Percentiles rank a stretch among this genome's conserved stretches.
Evolutionary conservation across 1,140 invertebrate species (phyloP).

Genomic region (Tetramorium simillimum): DNA sequence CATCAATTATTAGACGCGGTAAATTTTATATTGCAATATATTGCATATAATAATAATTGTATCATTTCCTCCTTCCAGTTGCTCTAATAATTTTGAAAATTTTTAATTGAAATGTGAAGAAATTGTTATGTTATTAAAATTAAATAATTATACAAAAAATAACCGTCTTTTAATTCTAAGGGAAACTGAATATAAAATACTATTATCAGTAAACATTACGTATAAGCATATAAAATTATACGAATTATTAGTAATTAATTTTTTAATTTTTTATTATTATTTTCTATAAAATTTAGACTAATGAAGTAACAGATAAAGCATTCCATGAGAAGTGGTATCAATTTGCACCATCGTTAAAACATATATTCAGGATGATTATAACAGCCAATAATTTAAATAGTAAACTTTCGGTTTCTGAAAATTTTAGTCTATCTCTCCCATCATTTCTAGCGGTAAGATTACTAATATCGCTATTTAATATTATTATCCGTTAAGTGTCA

Average conservation of each 20-base stretch:
- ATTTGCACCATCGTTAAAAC: neutral
- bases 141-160: neutral
- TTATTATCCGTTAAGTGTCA: neutral
- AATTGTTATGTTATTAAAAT: neutral
- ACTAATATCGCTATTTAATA: too few species aligned
- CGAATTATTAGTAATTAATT: neutral
- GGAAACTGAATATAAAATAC: neutral
- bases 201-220: neutral
- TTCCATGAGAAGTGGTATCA: slow-evolving; percentile 68
- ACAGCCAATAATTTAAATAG: slow-evolving; percentile 64
- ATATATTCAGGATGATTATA: slow-evolving; percentile 50
- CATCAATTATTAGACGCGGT: slow-evolving; percentile 71
- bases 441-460: slow-evolving; percentile 66
- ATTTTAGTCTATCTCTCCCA: slow-evolving; percentile 66
- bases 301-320: slow-evolving; percentile 51
- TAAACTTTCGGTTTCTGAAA: slow-evolving; percentile 49
- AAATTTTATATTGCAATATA: neutral
- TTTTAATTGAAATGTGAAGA: neutral
- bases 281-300: slow-evolving; percentile 58
- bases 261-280: neutral
- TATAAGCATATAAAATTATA: neutral
- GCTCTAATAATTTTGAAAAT: neutral
- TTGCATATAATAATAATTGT: neutral
- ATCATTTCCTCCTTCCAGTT: neutral
- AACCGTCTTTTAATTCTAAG: neutral